These are phyloP conservation scores for Euplagia quadripunctaria DNA, from an alignment of 2,888 invertebrate genomes.

Conservation along the genomic window DNA sequence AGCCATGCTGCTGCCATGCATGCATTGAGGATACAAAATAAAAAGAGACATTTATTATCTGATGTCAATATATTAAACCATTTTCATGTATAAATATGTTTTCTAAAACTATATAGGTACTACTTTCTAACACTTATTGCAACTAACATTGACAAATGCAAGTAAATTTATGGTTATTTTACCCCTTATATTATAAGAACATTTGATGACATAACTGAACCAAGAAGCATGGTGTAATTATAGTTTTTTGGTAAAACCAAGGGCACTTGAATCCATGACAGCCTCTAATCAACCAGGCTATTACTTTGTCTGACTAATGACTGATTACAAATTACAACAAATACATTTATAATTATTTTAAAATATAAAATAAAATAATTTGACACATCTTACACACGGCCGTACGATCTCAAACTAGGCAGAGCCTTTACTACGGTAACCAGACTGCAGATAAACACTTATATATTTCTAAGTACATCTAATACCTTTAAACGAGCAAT, in stretches of 20 bases:
- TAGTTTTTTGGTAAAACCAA: too few species aligned
- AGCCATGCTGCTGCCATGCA: too few species aligned
- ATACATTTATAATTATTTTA: too few species aligned
- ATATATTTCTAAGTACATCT: too few species aligned
- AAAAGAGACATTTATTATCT: constrained; percentile 38
- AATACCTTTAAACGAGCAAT: too few species aligned
- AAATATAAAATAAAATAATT: too few species aligned
- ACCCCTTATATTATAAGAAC: not conserved
- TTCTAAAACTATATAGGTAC: constrained; percentile 49
- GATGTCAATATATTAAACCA: constrained; percentile 75
- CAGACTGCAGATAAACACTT: too few species aligned
- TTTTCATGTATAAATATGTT: constrained; percentile 72
- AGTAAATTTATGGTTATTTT: constrained; percentile 18
- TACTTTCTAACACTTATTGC: constrained; percentile 45
- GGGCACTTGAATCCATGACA: not conserved
- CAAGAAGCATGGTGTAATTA: not conserved
- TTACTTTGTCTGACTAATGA: not conserved
- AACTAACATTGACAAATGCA: constrained; percentile 17
- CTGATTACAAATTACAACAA: too few species aligned
- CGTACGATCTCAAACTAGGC: too few species aligned
- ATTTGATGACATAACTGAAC: not conserved
- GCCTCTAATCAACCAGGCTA: not conserved
- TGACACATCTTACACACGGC: too few species aligned
- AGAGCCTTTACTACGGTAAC: too few species aligned
- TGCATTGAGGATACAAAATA: not conserved